A percentile compares a stretch with the other conserved stretches of the same genome.
These are phyloP conservation scores for Choloepus hoffmanni DNA, from an alignment of 2,113 vertebrate genomes.

Conservation along the genomic window DNA sequence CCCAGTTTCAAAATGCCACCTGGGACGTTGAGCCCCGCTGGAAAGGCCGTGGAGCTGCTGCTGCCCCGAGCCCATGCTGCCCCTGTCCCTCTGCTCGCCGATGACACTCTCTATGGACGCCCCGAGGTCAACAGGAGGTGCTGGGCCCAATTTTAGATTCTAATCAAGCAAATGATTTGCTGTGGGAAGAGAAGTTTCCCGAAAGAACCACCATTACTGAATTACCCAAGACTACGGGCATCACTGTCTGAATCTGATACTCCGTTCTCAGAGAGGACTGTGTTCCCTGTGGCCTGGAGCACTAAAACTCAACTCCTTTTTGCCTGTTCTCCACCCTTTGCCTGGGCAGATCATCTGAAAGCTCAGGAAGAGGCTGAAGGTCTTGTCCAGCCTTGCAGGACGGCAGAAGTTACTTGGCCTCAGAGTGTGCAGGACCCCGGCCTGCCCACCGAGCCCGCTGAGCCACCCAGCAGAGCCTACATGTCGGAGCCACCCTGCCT, in stretches of 20 bases:
- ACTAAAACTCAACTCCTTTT: slow-evolving; percentile 95
- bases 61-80: too few species aligned
- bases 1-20: too few species aligned
- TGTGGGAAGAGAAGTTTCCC: slow-evolving; percentile 37
- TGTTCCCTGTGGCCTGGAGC: slow-evolving; percentile 97
- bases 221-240: slow-evolving; percentile 62
- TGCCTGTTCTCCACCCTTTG: slow-evolving; percentile 91
- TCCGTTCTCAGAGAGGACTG: slow-evolving; percentile 78
- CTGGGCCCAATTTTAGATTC: slow-evolving; percentile 78
- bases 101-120: too few species aligned
- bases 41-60: too few species aligned
- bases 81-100: too few species aligned
- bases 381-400: slow-evolving; percentile 91
- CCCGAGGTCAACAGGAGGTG: too few species aligned
- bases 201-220: neutral
- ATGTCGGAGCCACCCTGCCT: slow-evolving; percentile 95
- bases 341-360: slow-evolving; percentile 94
- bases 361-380: slow-evolving; percentile 95
- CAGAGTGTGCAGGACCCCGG: slow-evolving; percentile 91
- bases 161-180: slow-evolving; percentile 65
- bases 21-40: too few species aligned
- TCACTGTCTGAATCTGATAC: slow-evolving; percentile 65
- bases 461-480: slow-evolving; percentile 93
- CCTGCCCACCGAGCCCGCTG: slow-evolving; percentile 89
- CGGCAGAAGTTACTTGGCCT: slow-evolving; percentile 86